A percentile compares a stretch with the other conserved stretches of the same genome.
phyloP scores from a whole-genome alignment of 1,140 invertebrate species.

The Elymnias hypermnestra region DNA sequence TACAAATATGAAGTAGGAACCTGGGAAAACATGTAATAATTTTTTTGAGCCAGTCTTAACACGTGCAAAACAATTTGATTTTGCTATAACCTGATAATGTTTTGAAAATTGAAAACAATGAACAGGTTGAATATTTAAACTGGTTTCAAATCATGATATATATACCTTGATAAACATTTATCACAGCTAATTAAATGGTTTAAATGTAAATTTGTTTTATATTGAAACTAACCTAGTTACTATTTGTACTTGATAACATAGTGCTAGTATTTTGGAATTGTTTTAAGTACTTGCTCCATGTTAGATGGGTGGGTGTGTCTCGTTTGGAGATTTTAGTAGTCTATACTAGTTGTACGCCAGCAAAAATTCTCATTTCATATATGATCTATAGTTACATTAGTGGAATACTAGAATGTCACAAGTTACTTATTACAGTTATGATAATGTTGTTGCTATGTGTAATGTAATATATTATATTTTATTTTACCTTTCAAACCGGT shows the following conservation, averaged over 20 bases:
- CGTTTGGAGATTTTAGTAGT: conserved; percentile 3
- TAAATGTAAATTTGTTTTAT: conserved; percentile 3
- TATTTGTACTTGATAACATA: conserved; percentile 14
- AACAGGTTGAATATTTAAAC: too few relatives aligned
- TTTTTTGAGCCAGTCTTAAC: too few relatives aligned
- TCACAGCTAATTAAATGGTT: too few relatives aligned
- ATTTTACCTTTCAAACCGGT: conserved; percentile 56
- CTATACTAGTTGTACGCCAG: neutral
- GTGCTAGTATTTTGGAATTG: conserved; percentile 16
- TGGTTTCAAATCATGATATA: too few relatives aligned
- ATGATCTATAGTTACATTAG: conserved; percentile 5
- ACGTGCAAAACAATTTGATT: too few relatives aligned
- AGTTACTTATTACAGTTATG: conserved; percentile 37
- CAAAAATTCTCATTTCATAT: neutral
- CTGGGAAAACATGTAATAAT: too few relatives aligned
- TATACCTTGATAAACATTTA: too few relatives aligned
- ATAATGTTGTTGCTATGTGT: conserved; percentile 36
- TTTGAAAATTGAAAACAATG: too few relatives aligned
- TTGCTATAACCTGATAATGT: too few relatives aligned
- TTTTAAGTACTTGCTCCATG: conserved; percentile 1
- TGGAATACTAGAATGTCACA: conserved; percentile 26
- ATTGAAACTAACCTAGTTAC: conserved; percentile 14
- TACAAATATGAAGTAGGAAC: too few relatives aligned
- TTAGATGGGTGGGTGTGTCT: conserved; percentile 5
- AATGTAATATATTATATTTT: conserved; percentile 52